These are phyloP conservation scores for Montifringilla adamsi DNA, from an alignment of 2,113 vertebrate species.

Conservation along the genomic window DNA sequence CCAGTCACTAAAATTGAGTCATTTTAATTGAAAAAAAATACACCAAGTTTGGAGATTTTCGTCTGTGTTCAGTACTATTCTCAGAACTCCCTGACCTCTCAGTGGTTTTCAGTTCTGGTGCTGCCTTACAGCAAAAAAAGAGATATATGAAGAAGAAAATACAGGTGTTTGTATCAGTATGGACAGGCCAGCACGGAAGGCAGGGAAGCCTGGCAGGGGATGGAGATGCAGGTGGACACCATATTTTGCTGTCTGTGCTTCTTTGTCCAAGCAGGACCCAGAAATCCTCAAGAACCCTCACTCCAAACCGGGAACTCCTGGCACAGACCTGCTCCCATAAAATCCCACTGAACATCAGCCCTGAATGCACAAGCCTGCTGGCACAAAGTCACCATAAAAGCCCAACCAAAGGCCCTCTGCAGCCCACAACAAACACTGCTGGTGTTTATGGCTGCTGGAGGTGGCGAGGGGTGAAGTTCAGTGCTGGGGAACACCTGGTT, in stretches of 20 bases:
- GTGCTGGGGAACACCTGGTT: background rate
- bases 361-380: background rate
- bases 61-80: background rate
- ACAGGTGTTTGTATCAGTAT: background rate
- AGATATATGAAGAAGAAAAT: background rate
- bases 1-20: background rate
- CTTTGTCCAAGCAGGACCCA: background rate
- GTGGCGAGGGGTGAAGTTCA: background rate
- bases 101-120: background rate
- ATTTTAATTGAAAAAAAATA: background rate
- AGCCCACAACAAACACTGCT: background rate
- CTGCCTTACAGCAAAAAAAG: background rate
- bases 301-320: background rate
- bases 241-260: background rate
- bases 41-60: background rate
- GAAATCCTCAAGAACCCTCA: background rate
- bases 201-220: background rate
- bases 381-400: background rate
- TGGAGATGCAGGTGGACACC: background rate
- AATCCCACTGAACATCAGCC: background rate
- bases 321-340: background rate
- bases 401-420: background rate
- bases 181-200: background rate
- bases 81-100: background rate
- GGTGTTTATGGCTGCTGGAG: background rate